Evolutionary conservation across 2,888 invertebrate species (phyloP), one percentile per base, ranked within the genome.

Genomic region (Crematogaster levior): DNA sequence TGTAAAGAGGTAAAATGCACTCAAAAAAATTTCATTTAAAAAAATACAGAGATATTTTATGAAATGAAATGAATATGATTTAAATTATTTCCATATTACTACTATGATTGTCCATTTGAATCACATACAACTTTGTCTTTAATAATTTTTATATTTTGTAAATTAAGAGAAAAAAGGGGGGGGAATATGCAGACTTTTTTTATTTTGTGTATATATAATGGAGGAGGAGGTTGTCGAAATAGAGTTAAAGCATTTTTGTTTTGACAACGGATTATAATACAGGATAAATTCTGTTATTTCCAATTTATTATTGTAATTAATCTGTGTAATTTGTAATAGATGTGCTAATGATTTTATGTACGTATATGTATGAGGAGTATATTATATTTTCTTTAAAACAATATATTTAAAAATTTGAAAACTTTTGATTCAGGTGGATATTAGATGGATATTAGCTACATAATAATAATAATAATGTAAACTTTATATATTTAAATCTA

Each of bases 401-500:
- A n/a, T 60, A 34, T 10, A 0, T 1, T 34, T 60, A n/a, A 61
- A 60, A 5, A 61, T n/a, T 2, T 37, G 6, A 21, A 37, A 37
- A 18, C 4, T 61, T 61, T 61, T 61, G 12, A 30, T 58, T 34
- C n/a, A 58, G 30, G n/a, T n/a, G n/a, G n/a, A n/a, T n/a, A n/a
- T n/a, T n/a, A n/a, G n/a, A n/a, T n/a, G n/a, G n/a, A n/a, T n/a
- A n/a, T n/a, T n/a, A n/a, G 10, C 10, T 30, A 58, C 9, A 30
- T n/a, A 18, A 58, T 60, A 58, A 58, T 27, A 34, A 60, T 34
- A 34, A 34, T n/a, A 12, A 34, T 34, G 15, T 61, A 24, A 40
- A 63, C 40, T 63, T 24, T 63, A 40, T 40, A 40, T 9, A 40
- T 63, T 63, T 63, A 21, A 63, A 63, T 63, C 21, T 24, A 68